Conservation (phyloP, 1,140 invertebrate species). For the Drosophila parabipectinata region DNA sequence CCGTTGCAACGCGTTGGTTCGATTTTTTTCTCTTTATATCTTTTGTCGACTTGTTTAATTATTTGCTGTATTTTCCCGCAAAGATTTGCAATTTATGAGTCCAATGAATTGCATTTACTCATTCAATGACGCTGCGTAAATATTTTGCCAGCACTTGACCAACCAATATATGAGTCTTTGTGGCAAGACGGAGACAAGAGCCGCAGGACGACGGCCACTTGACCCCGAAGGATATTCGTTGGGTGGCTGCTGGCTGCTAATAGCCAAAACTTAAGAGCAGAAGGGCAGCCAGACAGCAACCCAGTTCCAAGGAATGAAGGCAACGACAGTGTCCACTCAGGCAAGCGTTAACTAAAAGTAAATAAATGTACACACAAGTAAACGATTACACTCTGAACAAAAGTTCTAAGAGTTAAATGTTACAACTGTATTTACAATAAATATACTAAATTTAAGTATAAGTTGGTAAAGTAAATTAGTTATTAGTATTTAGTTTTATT, state of each 20-base stretch:
- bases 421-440: no score
- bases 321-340: constrained; percentile 44
- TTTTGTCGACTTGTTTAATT: constrained; percentile 30
- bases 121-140: constrained; percentile 48
- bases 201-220: constrained; percentile 46
- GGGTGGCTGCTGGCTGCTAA: constrained; percentile 42
- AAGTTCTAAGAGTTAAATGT: neutral
- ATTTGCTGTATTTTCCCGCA: constrained; percentile 28
- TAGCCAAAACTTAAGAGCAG: constrained; percentile 62
- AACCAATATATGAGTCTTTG: constrained; percentile 39
- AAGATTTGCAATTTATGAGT: constrained; percentile 67
- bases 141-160: constrained; percentile 55
- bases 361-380: constrained; percentile 52
- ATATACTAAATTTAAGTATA: no score
- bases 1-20: no score
- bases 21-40: neutral
- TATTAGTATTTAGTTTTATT: no score
- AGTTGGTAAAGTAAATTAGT: no score
- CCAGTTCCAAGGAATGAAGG: constrained; percentile 6
- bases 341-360: constrained; percentile 68
- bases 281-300: constrained; percentile 19
- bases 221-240: constrained; percentile 59
- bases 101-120: constrained; percentile 62
- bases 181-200: constrained; percentile 14
- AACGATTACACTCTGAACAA: constrained; percentile 13